Percentiles rank a stretch among this genome's conserved stretches.
Conservation (phyloP, 2,113 vertebrate species). For the Heterotis niloticus region DNA sequence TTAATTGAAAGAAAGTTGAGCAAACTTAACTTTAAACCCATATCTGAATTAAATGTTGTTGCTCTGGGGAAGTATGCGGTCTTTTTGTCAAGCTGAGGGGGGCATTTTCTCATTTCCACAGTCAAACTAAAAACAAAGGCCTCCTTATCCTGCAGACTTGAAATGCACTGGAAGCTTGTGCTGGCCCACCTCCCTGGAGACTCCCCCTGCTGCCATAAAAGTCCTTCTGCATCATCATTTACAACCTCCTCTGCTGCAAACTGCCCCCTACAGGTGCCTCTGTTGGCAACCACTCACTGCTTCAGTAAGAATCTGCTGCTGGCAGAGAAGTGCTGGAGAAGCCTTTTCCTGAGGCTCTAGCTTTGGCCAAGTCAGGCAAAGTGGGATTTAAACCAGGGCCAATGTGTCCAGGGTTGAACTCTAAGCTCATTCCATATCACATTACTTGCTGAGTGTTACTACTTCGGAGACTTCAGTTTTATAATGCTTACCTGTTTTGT, state of each 20-base stretch:
- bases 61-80: conserved; percentile 41
- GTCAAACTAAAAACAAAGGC: conserved; percentile 83
- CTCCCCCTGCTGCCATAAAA: conserved; percentile 40
- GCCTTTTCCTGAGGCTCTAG: conserved; percentile 57
- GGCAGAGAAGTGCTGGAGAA: conserved; percentile 56
- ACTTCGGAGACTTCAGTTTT: not conserved
- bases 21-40: too few species aligned
- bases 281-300: not conserved
- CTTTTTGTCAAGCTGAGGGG: conserved; percentile 71
- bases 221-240: conserved; percentile 31
- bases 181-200: conserved; percentile 61
- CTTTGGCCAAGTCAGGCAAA: conserved; percentile 51
- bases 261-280: conserved; percentile 5
- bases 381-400: conserved; percentile 32
- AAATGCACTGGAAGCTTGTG: conserved; percentile 73
- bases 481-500: too few species aligned
- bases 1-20: too few species aligned
- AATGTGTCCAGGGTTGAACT: conserved; percentile 43
- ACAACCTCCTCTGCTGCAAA: not conserved
- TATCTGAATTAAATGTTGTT: too few species aligned
- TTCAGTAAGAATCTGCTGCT: conserved; percentile 36
- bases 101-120: conserved; percentile 87
- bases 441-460: not conserved
- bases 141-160: conserved; percentile 78
- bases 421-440: conserved; percentile 3